Evolutionary conservation across 2,797 vertebrate species (phyloP), one percentile per base, ranked within the genome.

Genomic region (Dendrocincla tyrannina): DNA sequence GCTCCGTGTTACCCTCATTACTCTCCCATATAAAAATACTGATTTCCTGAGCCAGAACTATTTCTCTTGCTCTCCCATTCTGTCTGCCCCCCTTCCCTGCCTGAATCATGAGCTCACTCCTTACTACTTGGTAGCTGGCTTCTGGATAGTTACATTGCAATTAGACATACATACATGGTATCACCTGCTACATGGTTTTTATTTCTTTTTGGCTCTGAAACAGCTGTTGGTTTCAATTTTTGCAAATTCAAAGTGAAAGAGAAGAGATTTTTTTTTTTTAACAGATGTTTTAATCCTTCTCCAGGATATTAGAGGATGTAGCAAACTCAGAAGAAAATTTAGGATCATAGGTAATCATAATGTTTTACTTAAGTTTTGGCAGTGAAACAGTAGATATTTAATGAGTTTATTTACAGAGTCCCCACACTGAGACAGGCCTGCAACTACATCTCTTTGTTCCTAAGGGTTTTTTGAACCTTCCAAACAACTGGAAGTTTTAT

Each of bases 151-250:
- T 67, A 39, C 58, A 49, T 7, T 79, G 60, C 67, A 62, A 87
- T 72, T 83, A 85, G 84, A 53, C 30, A 77, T 53, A 70, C 89
- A 82, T 69, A 89, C 69, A 88, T 49, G 66, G 88, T 42, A 70
- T 80, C 97, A 94, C 85, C 95, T 97, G 95, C 81, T 91, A 50
- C 32, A 7, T 24, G 20, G 22, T 64, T 62, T 81, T 76, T 50
- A 46, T 67, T 89, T 73, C 49, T 72, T 68, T 66, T 68, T 79
- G 37, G 4, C 15, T 66, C 35, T 50, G 46, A 9, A 77, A 83
- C 96, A 97, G 95, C 91, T 96, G 96, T 52, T 82, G 59, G n/a
- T 75, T 85, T 76, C 63, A 58, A 17, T 35, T 74, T 85, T 85
- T 83, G 60, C 60, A 81, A 87, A 60, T 69, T 85, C 28, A 69